phyloP scores from a whole-genome alignment of 2,113 vertebrate genomes.

The Hypanus sabinus region DNA sequence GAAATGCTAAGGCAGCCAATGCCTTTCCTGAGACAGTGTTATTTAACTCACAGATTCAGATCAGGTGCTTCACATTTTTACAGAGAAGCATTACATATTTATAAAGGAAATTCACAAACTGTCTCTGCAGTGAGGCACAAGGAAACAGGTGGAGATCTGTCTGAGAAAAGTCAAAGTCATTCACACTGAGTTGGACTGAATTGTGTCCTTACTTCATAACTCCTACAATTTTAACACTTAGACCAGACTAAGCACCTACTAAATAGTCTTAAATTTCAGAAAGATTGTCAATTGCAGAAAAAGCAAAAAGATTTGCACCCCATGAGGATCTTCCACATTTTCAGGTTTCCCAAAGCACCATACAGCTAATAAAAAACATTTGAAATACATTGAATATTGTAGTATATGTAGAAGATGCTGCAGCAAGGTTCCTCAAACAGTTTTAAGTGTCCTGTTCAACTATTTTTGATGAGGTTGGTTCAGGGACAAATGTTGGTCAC shows the following conservation, averaged over 20 bases:
- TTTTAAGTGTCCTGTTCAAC: background rate
- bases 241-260: background rate
- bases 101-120: constrained; percentile 25
- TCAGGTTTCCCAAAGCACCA: background rate
- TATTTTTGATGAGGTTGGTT: background rate
- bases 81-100: constrained; percentile 22
- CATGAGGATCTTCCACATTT: background rate
- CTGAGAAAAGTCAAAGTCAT: constrained; percentile 14
- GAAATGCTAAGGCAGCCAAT: background rate
- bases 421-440: background rate
- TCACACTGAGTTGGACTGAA: background rate
- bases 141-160: background rate
- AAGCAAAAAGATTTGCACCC: background rate
- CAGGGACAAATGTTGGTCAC: background rate
- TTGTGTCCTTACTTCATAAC: background rate
- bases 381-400: background rate
- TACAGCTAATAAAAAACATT: background rate
- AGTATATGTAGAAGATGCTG: background rate
- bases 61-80: constrained; percentile 3
- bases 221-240: background rate
- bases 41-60: background rate
- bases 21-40: background rate
- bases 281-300: background rate
- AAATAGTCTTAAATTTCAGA: background rate
- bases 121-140: background rate